These are phyloP conservation scores for Hypselothyrea guttata DNA, from an alignment of 2,888 invertebrate species.

Conservation along the genomic window DNA sequence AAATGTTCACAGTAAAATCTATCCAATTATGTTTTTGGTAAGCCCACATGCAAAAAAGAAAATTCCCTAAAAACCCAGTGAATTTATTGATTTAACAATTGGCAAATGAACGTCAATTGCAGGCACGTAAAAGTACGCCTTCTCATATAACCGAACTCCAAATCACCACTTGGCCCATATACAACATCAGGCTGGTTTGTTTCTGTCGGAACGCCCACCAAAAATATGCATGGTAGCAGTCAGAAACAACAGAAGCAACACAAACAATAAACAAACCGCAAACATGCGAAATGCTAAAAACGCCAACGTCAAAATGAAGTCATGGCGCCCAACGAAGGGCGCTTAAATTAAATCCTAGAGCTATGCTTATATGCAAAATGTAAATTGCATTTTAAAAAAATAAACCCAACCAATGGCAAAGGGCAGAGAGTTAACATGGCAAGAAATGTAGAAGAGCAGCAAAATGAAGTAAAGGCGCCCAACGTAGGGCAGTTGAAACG, in stretches of 20 bases:
- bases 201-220: constrained; percentile 26
- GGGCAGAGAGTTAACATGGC: not conserved
- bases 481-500: constrained; percentile 9
- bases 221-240: constrained; percentile 25
- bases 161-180: constrained; percentile 37
- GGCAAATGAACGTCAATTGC: constrained; percentile 43
- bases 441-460: not conserved
- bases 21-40: too few relatives aligned
- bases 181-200: constrained; percentile 9
- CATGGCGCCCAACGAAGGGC: constrained; percentile 8
- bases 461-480: too few relatives aligned
- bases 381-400: constrained; percentile 9
- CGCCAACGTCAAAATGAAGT: constrained; percentile 23
- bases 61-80: not conserved
- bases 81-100: constrained; percentile 64
- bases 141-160: not conserved
- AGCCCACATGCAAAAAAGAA: too few relatives aligned
- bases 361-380: too few relatives aligned
- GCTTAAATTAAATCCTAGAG: constrained; percentile 1
- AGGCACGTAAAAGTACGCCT: constrained; percentile 26
- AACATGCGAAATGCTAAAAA: constrained; percentile 37
- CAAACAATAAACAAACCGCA: constrained; percentile 31
- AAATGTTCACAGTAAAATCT: too few relatives aligned
- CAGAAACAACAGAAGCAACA: constrained; percentile 10
- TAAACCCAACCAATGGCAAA: not conserved